Evolutionary conservation across 37 sponge, comb jelly and placozoan genomes (phyloP).

Genomic region (Cladorhizidae sp.): DNA sequence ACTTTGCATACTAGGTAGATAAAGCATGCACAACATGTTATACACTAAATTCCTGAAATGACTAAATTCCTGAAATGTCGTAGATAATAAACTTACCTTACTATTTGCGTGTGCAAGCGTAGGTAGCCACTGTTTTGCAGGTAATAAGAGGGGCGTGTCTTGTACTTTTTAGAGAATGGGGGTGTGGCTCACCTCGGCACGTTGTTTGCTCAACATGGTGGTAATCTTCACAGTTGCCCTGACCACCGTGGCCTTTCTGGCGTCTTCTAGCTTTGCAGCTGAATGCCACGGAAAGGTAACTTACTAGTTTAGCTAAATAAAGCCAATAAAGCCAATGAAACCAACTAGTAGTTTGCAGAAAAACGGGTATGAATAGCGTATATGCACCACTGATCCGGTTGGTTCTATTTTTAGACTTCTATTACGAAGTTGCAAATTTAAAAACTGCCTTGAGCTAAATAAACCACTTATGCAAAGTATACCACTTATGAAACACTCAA

Average conservation of each 20-base stretch:
- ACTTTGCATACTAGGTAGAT: background rate
- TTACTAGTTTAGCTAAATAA: background rate
- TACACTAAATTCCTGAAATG: too few species aligned
- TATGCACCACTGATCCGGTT: too few species aligned
- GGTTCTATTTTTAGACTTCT: background rate
- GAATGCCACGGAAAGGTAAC: conserved; percentile 75
- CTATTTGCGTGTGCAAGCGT: background rate
- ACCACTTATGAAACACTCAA: too few species aligned
- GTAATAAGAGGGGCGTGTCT: conserved; percentile 15
- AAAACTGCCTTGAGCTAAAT: too few species aligned
- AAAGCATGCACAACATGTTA: background rate
- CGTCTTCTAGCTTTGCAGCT: conserved; percentile 29
- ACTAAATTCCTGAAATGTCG: too few species aligned
- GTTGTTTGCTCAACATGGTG: background rate
- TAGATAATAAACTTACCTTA: too few species aligned
- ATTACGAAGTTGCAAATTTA: too few species aligned
- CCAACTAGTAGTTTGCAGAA: background rate
- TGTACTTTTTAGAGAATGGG: background rate
- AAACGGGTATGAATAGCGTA: too few species aligned
- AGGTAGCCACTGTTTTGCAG: too few species aligned
- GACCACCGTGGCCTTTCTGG: background rate
- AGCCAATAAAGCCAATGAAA: background rate
- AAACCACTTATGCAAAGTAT: too few species aligned
- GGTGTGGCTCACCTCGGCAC: background rate
- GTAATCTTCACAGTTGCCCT: background rate